These are phyloP conservation scores for Cryptus armator DNA, from an alignment of 2,888 invertebrate species.

Conservation along the genomic window DNA sequence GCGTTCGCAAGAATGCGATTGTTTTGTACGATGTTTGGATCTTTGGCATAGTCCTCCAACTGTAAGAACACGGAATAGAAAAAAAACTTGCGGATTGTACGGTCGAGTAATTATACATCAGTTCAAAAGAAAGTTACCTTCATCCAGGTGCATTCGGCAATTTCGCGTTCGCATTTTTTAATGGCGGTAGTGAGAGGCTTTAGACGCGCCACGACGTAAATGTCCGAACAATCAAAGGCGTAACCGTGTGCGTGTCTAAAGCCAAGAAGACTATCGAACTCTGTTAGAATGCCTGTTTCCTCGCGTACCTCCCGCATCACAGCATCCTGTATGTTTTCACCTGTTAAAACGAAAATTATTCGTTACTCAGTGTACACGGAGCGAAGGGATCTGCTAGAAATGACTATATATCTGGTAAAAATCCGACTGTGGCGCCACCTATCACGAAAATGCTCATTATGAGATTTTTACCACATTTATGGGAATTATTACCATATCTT, in stretches of 20 bases:
- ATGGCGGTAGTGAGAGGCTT: conserved; percentile 89
- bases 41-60: conserved; percentile 88
- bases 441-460: no score
- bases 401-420: no score
- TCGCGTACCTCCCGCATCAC: conserved; percentile 95
- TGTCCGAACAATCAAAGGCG: conserved; percentile 94
- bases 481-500: no score
- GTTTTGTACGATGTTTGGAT: conserved; percentile 91
- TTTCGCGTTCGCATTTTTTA: conserved; percentile 91
- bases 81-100: background rate
- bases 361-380: no score
- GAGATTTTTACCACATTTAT: no score
- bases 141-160: conserved; percentile 94
- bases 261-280: conserved; percentile 91
- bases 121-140: conserved; percentile 84
- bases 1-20: conserved; percentile 90
- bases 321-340: conserved; percentile 93
- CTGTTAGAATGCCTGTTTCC: conserved; percentile 94
- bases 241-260: conserved; percentile 92
- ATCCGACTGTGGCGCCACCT: no score
- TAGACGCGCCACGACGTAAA: conserved; percentile 93
- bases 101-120: background rate
- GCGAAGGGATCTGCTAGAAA: no score
- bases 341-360: conserved; percentile 84
- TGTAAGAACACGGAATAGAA: conserved; percentile 67